These are phyloP conservation scores for Stramonita haemastoma DNA, from an alignment of 2,888 invertebrate species.

Conservation along the genomic window DNA sequence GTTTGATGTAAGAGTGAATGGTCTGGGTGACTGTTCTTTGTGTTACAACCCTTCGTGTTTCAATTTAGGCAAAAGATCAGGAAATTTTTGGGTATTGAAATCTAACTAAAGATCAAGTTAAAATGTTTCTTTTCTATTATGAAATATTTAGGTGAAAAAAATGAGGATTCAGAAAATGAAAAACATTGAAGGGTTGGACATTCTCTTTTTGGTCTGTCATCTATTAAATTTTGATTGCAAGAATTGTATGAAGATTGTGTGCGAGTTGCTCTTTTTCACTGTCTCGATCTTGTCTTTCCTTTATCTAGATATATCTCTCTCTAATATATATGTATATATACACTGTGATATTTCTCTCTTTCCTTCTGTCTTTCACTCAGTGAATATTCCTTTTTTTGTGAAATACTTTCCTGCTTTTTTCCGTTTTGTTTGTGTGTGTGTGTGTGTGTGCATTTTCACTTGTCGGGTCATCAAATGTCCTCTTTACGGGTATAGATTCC, in stretches of 20 bases:
- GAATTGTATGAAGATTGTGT: not conserved
- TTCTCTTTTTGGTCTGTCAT: not conserved
- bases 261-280: not conserved
- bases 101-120: too few relatives aligned
- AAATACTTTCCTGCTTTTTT: too few relatives aligned
- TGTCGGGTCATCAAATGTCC: too few relatives aligned
- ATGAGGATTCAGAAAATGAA: not conserved
- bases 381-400: too few relatives aligned
- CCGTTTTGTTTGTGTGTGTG: too few relatives aligned
- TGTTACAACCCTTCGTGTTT: not conserved
- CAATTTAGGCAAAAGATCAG: not conserved
- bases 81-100: too few relatives aligned
- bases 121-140: too few relatives aligned
- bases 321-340: not conserved
- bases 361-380: not conserved
- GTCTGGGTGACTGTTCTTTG: not conserved
- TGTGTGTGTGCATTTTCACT: too few relatives aligned
- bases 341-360: not conserved
- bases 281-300: not conserved
- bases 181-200: constrained; percentile 1
- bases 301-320: not conserved
- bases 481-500: not conserved
- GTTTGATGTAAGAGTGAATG: not conserved
- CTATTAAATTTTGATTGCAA: not conserved
- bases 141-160: too few relatives aligned